These are phyloP conservation scores for Clostera curtula DNA, from an alignment of 2,888 invertebrate species.

Conservation along the genomic window DNA sequence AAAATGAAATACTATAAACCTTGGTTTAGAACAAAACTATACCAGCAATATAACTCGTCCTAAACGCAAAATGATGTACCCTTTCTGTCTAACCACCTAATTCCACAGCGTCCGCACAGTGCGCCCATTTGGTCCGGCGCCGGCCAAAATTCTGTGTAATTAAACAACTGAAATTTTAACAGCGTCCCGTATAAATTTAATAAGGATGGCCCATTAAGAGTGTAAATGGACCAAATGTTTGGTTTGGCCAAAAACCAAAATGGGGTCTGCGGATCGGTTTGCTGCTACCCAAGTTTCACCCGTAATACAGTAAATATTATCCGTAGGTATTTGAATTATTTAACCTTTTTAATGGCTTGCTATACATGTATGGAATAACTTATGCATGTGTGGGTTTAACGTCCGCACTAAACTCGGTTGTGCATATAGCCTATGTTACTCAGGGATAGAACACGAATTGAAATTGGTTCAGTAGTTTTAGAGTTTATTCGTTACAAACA, in stretches of 20 bases:
- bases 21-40: no score
- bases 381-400: no score
- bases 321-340: no score
- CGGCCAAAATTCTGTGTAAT: constrained; percentile 63
- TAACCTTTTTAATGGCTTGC: no score
- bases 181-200: constrained; percentile 67
- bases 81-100: constrained; percentile 44
- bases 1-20: no score
- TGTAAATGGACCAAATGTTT: constrained; percentile 58
- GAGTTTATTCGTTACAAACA: no score
- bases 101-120: constrained; percentile 43
- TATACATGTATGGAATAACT: no score
- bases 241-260: constrained; percentile 69
- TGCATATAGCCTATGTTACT: no score
- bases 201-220: constrained; percentile 65
- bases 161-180: constrained; percentile 72
- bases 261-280: constrained; percentile 39
- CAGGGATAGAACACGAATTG: no score
- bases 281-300: constrained; percentile 37
- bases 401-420: no score
- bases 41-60: constrained; percentile 23
- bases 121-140: constrained; percentile 48
- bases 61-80: constrained; percentile 35
- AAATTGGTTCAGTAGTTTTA: no score
- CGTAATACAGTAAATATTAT: constrained; percentile 33